Percentiles rank a stretch among this genome's conserved stretches.
Conservation (phyloP, 2,113 vertebrate species). For the Paralichthys olivaceus region DNA sequence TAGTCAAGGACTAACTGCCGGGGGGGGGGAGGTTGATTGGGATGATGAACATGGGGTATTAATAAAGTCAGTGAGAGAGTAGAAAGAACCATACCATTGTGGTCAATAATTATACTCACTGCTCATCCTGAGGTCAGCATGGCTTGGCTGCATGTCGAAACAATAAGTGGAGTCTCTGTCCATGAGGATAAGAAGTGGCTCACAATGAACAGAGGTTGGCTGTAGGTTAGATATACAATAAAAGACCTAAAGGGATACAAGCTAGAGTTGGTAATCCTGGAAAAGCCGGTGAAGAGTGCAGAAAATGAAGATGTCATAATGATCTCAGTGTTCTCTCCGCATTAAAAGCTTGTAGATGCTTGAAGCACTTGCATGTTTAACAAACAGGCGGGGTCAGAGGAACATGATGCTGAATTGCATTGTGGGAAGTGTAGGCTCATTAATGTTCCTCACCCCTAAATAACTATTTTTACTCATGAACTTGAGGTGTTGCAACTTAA, state of each 20-base stretch:
- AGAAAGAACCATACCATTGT: conserved; percentile 5
- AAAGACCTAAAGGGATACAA: background rate
- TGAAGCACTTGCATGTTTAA: no score
- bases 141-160: conserved; percentile 8
- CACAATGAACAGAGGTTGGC: background rate
- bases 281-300: no score
- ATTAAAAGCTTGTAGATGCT: no score
- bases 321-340: no score
- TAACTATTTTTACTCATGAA: no score
- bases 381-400: no score
- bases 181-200: conserved; percentile 1
- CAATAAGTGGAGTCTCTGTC: background rate
- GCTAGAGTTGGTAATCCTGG: no score
- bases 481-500: no score
- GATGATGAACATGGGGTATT: conserved; percentile 7
- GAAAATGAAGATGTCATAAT: no score
- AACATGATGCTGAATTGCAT: no score
- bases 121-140: conserved; percentile 30
- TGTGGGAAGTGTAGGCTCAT: no score
- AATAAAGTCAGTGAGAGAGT: conserved; percentile 12
- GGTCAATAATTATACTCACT: conserved; percentile 35
- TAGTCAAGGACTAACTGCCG: background rate
- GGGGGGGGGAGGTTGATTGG: conserved; percentile 8
- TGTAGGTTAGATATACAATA: background rate
- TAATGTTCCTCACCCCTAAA: no score